Evolutionary conservation across 2,113 vertebrate species (phyloP).

Genomic region (Zapornia atra): DNA sequence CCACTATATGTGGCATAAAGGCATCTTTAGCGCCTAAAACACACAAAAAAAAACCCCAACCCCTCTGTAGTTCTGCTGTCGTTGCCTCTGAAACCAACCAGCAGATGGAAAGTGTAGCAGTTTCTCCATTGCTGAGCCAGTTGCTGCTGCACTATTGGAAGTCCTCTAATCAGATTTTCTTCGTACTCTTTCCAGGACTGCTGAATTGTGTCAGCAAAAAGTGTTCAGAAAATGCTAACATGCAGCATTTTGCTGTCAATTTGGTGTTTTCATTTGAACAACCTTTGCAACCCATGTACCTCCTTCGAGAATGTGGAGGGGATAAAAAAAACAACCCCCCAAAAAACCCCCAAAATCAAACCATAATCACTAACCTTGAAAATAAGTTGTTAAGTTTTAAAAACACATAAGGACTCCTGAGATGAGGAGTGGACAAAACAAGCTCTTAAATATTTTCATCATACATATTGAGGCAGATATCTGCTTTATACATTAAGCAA

Average conservation of each 20-base stretch:
- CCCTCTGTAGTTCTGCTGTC: not conserved
- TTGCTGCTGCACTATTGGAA: not conserved
- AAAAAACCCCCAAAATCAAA: too few species aligned
- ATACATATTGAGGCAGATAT: fast-evolving
- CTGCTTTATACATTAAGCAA: not conserved
- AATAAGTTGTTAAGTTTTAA: not conserved
- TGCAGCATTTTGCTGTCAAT: conserved; percentile 35
- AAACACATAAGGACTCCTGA: not conserved
- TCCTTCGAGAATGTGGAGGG: not conserved
- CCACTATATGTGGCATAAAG: not conserved
- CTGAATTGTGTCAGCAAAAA: conserved; percentile 66
- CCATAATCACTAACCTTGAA: conserved; percentile 16
- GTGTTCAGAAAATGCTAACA: conserved; percentile 55
- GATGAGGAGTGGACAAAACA: not conserved
- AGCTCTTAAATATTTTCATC: not conserved
- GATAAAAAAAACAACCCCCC: not conserved
- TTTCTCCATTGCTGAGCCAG: conserved; percentile 6
- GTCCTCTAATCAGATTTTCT: conserved; percentile 69
- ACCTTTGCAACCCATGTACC: conserved; percentile 16
- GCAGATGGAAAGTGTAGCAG: not conserved
- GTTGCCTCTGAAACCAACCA: not conserved
- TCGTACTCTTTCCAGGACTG: conserved; percentile 39
- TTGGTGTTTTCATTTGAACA: conserved; percentile 65
- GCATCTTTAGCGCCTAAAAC: not conserved
- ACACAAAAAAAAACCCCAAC: not conserved